Evolutionary conservation across 2,888 invertebrate genomes (phyloP).

Genomic region (Sesamia inferens): DNA sequence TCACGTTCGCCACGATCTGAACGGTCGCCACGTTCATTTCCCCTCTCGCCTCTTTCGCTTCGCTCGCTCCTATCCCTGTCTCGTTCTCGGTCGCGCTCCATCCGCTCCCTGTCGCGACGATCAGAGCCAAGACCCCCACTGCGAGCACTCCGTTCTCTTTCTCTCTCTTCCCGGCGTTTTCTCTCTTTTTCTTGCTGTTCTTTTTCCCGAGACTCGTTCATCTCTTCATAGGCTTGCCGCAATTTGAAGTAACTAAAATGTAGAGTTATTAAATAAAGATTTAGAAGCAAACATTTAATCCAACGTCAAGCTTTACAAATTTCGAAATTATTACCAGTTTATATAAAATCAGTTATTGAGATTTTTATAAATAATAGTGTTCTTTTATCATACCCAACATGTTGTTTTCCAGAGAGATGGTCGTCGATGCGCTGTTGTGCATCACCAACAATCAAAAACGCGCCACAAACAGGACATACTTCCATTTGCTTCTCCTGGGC

Average conservation of each 20-base stretch:
- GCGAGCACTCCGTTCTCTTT: constrained; percentile 78
- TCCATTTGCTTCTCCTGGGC: constrained; percentile 99
- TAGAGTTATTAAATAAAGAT: background rate
- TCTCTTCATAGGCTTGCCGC: constrained; percentile 92
- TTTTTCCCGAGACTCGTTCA: constrained; percentile 90
- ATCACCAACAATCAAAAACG: constrained; percentile 99
- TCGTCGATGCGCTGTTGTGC: constrained; percentile 99
- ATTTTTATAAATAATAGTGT: background rate
- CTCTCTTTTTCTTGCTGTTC: constrained; percentile 91
- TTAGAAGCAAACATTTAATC: background rate
- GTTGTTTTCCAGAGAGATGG: constrained; percentile 99
- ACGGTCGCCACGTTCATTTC: constrained; percentile 73
- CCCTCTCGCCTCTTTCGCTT: constrained; percentile 75
- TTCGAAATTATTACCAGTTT: background rate
- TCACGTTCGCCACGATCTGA: constrained; percentile 76
- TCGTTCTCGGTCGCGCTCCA: constrained; percentile 83
- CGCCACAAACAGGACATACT: constrained; percentile 99
- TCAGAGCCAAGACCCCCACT: constrained; percentile 84
- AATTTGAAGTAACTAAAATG: constrained; percentile 91
- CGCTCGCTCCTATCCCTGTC: constrained; percentile 76
- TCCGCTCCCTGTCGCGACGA: constrained; percentile 83
- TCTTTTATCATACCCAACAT: constrained; percentile 94
- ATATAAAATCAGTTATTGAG: background rate
- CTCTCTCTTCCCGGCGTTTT: constrained; percentile 84
- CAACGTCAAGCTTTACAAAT: background rate